Conservation (phyloP, 2,113 vertebrate species). For the Otis tarda region DNA sequence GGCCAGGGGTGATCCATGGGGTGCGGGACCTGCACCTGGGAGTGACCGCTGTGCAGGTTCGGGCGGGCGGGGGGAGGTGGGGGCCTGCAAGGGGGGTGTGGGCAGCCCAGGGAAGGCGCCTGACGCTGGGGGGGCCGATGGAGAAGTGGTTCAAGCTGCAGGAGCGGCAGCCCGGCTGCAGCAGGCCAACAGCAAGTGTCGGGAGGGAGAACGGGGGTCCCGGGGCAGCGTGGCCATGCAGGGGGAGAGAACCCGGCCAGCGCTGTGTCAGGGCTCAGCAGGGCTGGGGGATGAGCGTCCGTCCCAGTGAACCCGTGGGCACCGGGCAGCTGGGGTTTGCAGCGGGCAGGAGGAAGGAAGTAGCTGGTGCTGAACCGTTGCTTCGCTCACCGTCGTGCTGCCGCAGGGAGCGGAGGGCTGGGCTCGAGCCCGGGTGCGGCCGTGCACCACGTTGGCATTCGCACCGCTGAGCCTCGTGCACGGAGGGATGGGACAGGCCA, state of each 20-base stretch:
- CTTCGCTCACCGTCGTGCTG: fast-evolving
- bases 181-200: too few relatives aligned
- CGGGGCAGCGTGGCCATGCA: fast-evolving
- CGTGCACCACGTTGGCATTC: fast-evolving
- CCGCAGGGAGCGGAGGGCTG: fast-evolving
- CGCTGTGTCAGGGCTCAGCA: too few relatives aligned
- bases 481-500: fast-evolving
- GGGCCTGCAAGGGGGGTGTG: fast-evolving
- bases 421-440: background rate
- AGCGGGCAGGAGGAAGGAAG: background rate
- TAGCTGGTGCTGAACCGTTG: background rate
- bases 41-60: background rate
- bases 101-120: background rate
- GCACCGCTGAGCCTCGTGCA: fast-evolving
- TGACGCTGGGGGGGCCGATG: fast-evolving
- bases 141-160: fast-evolving
- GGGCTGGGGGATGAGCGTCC: too few relatives aligned
- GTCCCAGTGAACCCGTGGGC: fast-evolving
- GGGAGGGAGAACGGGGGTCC: fast-evolving
- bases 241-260: too few relatives aligned
- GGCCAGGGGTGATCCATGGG: background rate
- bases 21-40: background rate
- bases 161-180: background rate
- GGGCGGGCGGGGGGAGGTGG: background rate
- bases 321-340: fast-evolving